Conservation (phyloP, 1,140 invertebrate species). For the Saccostrea cuccullata region DNA sequence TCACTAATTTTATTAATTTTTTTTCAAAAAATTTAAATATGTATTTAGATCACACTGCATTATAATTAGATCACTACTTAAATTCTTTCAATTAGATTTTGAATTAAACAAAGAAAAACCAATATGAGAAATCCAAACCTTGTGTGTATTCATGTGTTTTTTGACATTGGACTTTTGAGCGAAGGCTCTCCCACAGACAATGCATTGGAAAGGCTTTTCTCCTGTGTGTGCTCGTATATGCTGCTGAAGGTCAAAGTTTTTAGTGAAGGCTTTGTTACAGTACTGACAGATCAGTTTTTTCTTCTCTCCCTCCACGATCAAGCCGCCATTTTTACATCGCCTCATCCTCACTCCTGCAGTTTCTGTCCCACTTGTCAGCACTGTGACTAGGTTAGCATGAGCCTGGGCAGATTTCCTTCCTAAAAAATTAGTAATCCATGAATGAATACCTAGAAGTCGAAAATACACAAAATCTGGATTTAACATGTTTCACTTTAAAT, state of each 20-base stretch:
- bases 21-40: too few relatives aligned
- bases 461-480: too few relatives aligned
- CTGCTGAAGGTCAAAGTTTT: constrained; percentile 86
- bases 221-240: constrained; percentile 85
- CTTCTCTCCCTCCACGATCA: constrained; percentile 55
- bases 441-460: too few relatives aligned
- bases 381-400: constrained; percentile 57
- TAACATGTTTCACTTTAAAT: too few relatives aligned
- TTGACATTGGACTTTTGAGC: constrained; percentile 97
- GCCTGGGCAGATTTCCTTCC: constrained; percentile 67
- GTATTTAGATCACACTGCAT: too few relatives aligned
- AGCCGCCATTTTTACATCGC: constrained; percentile 44
- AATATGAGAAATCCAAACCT: constrained; percentile 66
- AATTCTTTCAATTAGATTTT: neutral
- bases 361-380: constrained; percentile 42
- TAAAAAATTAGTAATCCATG: constrained; percentile 32
- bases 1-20: too few relatives aligned
- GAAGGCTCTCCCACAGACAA: constrained; percentile 81
- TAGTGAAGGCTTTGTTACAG: constrained; percentile 78
- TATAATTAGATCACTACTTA: neutral
- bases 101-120: neutral
- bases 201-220: constrained; percentile 81
- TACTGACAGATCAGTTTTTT: constrained; percentile 74
- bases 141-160: constrained; percentile 97
- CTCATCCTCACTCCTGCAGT: constrained; percentile 34